Evolutionary conservation across 1,140 invertebrate genomes (phyloP), one percentile per base, ranked within the genome.

Genomic region (Ephestia elutella): DNA sequence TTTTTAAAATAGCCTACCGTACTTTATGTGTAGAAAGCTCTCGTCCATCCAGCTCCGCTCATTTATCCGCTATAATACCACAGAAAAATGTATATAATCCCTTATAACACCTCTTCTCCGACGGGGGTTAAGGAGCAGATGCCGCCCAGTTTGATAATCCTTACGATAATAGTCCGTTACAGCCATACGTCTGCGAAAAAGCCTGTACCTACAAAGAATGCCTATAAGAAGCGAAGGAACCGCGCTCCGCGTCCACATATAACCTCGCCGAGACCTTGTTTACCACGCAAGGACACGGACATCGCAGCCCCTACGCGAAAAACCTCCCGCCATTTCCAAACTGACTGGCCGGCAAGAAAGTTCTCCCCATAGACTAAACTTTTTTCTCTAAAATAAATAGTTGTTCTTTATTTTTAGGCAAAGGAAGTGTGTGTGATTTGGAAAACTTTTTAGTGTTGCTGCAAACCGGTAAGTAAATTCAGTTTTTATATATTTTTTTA

Each of bases 161-260:
- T 44, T 44, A 15, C 38, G 38, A 15, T 17, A 13, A 15, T 44
- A 53, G 21, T 53, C 50, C 50, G 50, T 53, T 53, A 53, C n/a
- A 50, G 49, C 57, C 25, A 50, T 59, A 63, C 64, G 69, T 73
- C 65, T 75, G 68, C 69, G 73, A 75, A 68, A 61, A 70, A 68
- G 67, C 61, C 71, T 65, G 65, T 73, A 75, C 73, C 21, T 25
- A 53, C 50, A 53, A 44, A 25, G 50, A 70, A 65, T 72, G 74
- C 68, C 75, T 87, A 87, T 87, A 87, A 87, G 83, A 80, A 65
- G 82, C 80, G 73, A 66, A 77, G 76, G 78, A 81, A 65, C 66
- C 57, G 59, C 66, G 70, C 56, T 74, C 76, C 75, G 75, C 73
- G 67, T 74, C 79, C 80, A 80, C 72, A 86, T 70, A 84, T 73